Evolutionary conservation across 1,140 invertebrate species (phyloP).

Genomic region (Phymastichus coffea): DNA sequence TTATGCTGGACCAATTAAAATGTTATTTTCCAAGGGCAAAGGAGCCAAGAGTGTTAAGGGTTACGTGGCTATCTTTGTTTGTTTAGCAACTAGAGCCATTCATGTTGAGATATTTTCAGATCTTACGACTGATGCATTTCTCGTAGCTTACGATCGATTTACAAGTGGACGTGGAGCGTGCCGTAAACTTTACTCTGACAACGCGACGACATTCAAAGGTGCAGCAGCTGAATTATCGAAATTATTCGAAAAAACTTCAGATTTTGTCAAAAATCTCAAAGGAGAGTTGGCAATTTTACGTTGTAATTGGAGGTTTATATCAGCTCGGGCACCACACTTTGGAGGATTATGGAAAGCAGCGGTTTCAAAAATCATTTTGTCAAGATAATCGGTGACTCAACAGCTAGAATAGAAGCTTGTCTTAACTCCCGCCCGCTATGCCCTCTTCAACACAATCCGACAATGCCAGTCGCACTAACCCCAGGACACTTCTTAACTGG

Average conservation of each 20-base stretch:
- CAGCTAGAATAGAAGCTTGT: neutral
- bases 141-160: neutral
- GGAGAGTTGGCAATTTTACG: too few relatives aligned
- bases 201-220: too few relatives aligned
- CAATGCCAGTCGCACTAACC: slow-evolving; percentile 4
- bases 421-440: slow-evolving; percentile 5
- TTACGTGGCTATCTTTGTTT: neutral
- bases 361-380: neutral
- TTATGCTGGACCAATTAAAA: neutral
- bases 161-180: too few relatives aligned
- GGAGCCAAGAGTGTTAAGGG: neutral
- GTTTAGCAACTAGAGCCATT: neutral
- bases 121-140: neutral
- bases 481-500: slow-evolving; percentile 6
- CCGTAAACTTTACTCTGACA: too few relatives aligned
- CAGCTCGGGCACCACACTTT: neutral
- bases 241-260: too few relatives aligned
- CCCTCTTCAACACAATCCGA: neutral
- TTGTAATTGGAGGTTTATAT: too few relatives aligned
- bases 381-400: neutral
- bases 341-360: neutral
- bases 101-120: neutral
- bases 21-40: neutral
- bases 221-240: too few relatives aligned
- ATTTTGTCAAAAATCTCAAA: too few relatives aligned